Evolutionary conservation across 1,140 invertebrate species (phyloP), one percentile per base, ranked within the genome.

Genomic region (Xylocopa sonorina): DNA sequence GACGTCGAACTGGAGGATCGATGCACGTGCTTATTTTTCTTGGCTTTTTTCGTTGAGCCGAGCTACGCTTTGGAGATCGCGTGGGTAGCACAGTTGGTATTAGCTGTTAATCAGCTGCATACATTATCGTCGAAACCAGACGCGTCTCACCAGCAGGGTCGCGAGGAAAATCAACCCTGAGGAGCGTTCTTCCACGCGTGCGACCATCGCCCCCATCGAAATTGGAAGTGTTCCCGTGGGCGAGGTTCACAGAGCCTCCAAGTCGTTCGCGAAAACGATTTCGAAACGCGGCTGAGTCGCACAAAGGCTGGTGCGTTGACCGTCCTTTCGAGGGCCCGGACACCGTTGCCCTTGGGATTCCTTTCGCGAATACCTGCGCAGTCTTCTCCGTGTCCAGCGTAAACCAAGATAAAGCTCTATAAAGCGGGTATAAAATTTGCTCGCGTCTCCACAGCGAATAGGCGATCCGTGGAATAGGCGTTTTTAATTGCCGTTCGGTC

Each of bases 231-330:
- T 46, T 64, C 32, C 32, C 79, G 84, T 86, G 66, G 84, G 84
- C 82, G 83, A n/a, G n/a, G n/a, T n/a, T n/a, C n/a, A n/a, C n/a
- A n/a, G n/a, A n/a, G n/a, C n/a, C n/a, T n/a, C n/a, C n/a, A n/a
- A n/a, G n/a, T n/a, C 57, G 71, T 60, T 32, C 38, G 66, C 46
- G 80, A 80, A 85, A 74, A 75, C 84, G 83, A 79, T 85, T 85
- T 85, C 68, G 84, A 64, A 71, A 74, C 58, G 62, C 75, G 73
- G 62, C 57, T 73, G 83, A 78, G 74, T 79, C 66, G 46, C 84
- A 86, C 84, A 86, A 86, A 85, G 83, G 77, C 34, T 69, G 27
- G 84, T 84, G 84, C 84, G 84, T 85, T 85, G 84, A 83, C 84
- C 83, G 84, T 86, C 84, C 84, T 86, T 86, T 85, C 77, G 75